Conservation (phyloP, 2,888 invertebrate species). For the Cheilosia scutellata region DNA sequence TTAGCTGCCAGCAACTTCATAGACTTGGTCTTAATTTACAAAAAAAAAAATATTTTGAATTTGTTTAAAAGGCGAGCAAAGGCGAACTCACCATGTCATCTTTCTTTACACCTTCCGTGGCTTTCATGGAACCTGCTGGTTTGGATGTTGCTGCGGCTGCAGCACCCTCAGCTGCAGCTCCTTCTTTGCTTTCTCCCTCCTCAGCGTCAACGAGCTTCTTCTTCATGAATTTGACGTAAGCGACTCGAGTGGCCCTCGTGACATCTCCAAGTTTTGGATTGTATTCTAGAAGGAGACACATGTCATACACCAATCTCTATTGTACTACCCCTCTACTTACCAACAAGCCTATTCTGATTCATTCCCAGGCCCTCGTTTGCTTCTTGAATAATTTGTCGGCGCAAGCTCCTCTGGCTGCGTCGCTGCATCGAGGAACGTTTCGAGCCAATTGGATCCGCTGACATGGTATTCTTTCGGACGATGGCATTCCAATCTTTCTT, state of each 20-base stretch:
- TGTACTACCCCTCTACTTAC: constrained; percentile 82
- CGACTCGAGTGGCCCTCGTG: constrained; percentile 91
- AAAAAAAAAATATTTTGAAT: background rate
- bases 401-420: constrained; percentile 89
- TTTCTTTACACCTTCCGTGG: constrained; percentile 14
- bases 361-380: constrained; percentile 87
- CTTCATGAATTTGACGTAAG: constrained; percentile 95
- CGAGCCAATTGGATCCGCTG: constrained; percentile 91
- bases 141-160: constrained; percentile 6
- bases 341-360: constrained; percentile 90
- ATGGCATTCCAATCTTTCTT: constrained; percentile 93
- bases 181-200: constrained; percentile 81
- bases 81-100: constrained; percentile 38
- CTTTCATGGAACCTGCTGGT: constrained; percentile 45
- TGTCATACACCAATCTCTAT: background rate
- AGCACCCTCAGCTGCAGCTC: constrained; percentile 69
- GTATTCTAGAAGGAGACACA: constrained; percentile 86
- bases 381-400: constrained; percentile 89
- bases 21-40: constrained; percentile 42
- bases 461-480: constrained; percentile 89
- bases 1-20: constrained; percentile 9
- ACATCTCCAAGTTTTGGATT: constrained; percentile 92
- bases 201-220: constrained; percentile 86
- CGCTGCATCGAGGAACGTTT: constrained; percentile 88
- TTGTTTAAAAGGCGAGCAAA: background rate